Percentiles rank a stretch among this genome's conserved stretches.
Evolutionary conservation across 2,797 vertebrate genomes (phyloP).

Genomic region (Todus mexicanus): DNA sequence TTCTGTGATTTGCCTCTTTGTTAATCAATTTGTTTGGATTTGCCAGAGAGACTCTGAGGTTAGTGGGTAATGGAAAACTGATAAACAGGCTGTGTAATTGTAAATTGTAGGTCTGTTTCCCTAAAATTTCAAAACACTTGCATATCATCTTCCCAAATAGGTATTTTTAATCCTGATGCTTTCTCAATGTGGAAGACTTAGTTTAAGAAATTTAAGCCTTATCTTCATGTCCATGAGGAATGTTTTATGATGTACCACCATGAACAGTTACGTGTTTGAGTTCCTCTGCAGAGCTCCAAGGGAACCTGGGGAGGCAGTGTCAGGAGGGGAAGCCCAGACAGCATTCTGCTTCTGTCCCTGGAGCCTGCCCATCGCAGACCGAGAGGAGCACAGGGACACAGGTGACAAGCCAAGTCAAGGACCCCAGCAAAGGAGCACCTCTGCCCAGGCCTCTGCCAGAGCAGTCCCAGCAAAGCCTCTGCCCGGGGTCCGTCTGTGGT

Average conservation of each 20-base stretch:
- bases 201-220: not conserved
- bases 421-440: not conserved
- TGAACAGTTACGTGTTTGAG: fast-evolving
- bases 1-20: not conserved
- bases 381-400: not conserved
- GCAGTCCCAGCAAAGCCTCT: not conserved
- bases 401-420: not conserved
- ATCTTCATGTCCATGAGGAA: not conserved
- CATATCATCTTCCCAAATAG: not conserved
- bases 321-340: not conserved
- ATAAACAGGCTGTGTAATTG: not conserved
- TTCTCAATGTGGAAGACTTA: not conserved
- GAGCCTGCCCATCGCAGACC: not conserved
- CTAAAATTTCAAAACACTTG: not conserved
- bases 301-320: not conserved
- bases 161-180: not conserved
- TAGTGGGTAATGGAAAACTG: not conserved
- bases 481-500: too few relatives aligned
- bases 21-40: not conserved
- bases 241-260: not conserved
- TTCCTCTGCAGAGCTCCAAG: not conserved
- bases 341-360: not conserved
- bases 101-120: not conserved
- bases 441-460: not conserved
- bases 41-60: not conserved